Evolutionary conservation across 2,888 invertebrate genomes (phyloP).

Genomic region (Eremobia ochroleuca): DNA sequence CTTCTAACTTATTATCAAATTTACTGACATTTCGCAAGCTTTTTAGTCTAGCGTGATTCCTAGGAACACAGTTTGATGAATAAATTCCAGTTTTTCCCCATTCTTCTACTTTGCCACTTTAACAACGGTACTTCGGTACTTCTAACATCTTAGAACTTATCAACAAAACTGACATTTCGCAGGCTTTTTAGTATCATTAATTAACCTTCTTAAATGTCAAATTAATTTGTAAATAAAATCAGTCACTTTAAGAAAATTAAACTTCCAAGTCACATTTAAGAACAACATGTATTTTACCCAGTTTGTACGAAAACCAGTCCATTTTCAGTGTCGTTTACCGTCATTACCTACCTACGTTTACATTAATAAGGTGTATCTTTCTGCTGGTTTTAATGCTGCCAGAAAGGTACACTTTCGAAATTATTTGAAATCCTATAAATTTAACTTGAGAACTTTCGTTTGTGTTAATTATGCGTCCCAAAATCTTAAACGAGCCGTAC

Average conservation of each 20-base stretch:
- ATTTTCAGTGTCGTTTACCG: slow-evolving; percentile 15
- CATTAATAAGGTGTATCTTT: not conserved
- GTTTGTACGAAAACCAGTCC: slow-evolving; percentile 11
- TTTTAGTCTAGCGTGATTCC: too few relatives aligned
- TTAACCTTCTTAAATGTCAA: not conserved
- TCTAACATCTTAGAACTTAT: not conserved
- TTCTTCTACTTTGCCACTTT: too few relatives aligned
- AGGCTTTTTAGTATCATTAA: not conserved
- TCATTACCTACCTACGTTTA: not conserved
- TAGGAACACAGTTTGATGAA: too few relatives aligned
- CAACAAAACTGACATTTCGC: not conserved
- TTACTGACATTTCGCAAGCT: too few relatives aligned
- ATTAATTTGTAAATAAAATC: slow-evolving; percentile 4
- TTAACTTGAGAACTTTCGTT: slow-evolving; percentile 40
- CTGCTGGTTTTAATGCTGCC: slow-evolving; percentile 2
- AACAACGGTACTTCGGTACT: too few relatives aligned
- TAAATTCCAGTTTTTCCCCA: too few relatives aligned
- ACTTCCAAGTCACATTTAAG: slow-evolving; percentile 15
- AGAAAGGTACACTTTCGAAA: slow-evolving; percentile 45
- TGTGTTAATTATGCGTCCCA: slow-evolving; percentile 50
- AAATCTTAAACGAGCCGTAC: slow-evolving; percentile 15
- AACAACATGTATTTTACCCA: slow-evolving; percentile 25
- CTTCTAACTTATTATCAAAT: too few relatives aligned
- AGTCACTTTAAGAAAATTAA: not conserved
- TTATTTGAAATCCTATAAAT: slow-evolving; percentile 54